Percentiles rank a stretch among this genome's conserved stretches.
phyloP scores from a whole-genome alignment of 1,140 invertebrate genomes.

The Ditylenchus dipsaci region DNA sequence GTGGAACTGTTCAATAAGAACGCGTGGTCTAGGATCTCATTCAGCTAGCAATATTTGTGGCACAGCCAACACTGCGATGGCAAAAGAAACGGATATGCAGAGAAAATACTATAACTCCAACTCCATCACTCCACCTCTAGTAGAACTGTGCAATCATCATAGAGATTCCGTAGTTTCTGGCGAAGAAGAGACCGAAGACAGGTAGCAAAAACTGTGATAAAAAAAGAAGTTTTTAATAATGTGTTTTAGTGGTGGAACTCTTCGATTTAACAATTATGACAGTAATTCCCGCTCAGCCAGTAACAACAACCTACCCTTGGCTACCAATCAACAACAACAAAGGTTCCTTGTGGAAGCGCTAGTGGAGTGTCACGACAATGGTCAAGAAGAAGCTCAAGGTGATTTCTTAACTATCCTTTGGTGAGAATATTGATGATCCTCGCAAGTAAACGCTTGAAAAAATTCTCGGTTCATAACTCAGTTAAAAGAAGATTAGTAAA shows the following conservation, averaged over 20 bases:
- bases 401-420: too few species aligned
- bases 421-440: too few species aligned
- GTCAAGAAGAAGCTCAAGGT: not conserved
- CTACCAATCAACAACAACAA: slow-evolving; percentile 1
- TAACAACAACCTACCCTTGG: slow-evolving; percentile 6
- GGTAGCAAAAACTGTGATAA: not conserved
- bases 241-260: slow-evolving; percentile 18
- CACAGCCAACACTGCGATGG: not conserved
- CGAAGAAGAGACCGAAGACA: slow-evolving; percentile 22
- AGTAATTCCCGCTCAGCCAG: slow-evolving; percentile 17
- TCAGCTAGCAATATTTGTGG: not conserved
- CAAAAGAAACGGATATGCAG: not conserved
- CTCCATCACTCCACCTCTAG: slow-evolving; percentile 3
- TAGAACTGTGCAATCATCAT: not conserved
- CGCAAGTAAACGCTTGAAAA: too few species aligned
- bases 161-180: slow-evolving; percentile 3
- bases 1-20: not conserved
- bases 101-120: not conserved
- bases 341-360: slow-evolving; percentile 9
- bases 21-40: not conserved
- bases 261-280: slow-evolving; percentile 13
- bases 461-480: too few species aligned
- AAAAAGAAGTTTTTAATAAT: not conserved
- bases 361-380: slow-evolving; percentile 18
- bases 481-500: too few species aligned